These are phyloP conservation scores for Sciurus carolinensis DNA, from an alignment of 2,797 vertebrate species.

Conservation along the genomic window DNA sequence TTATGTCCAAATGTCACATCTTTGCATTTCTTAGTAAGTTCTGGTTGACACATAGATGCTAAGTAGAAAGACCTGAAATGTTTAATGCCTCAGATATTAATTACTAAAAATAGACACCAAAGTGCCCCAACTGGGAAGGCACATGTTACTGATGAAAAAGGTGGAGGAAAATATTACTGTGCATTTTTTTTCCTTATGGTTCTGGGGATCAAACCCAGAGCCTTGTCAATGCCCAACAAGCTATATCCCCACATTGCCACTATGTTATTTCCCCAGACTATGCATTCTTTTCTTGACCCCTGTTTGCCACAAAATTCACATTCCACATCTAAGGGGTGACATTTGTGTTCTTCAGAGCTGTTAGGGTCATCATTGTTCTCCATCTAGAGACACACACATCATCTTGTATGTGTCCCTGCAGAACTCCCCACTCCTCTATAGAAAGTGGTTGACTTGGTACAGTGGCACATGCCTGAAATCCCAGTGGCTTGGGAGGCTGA, in stretches of 20 bases:
- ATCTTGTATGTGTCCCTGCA: not conserved
- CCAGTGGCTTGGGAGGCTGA: no score
- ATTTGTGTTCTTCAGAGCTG: not conserved
- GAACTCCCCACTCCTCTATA: not conserved
- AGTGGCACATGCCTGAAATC: no score
- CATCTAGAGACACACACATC: not conserved
- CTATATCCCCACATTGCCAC: not conserved
- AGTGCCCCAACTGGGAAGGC: not conserved
- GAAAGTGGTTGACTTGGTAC: not conserved
- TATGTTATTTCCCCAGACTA: not conserved
- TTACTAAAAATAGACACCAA: not conserved
- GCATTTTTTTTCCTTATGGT: not conserved
- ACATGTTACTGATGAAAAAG: not conserved
- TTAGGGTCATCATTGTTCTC: not conserved
- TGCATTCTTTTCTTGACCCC: not conserved
- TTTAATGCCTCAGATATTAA: not conserved
- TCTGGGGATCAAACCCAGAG: not conserved
- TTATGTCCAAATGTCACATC: not conserved
- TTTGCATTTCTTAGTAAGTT: not conserved
- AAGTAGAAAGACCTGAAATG: not conserved
- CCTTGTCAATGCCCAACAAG: not conserved
- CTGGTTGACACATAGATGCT: not conserved
- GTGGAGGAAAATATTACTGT: not conserved
- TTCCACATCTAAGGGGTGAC: not conserved
- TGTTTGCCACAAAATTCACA: not conserved